phyloP scores from a whole-genome alignment of 2,113 vertebrate genomes.

The Potamarius usumacintae region DNA sequence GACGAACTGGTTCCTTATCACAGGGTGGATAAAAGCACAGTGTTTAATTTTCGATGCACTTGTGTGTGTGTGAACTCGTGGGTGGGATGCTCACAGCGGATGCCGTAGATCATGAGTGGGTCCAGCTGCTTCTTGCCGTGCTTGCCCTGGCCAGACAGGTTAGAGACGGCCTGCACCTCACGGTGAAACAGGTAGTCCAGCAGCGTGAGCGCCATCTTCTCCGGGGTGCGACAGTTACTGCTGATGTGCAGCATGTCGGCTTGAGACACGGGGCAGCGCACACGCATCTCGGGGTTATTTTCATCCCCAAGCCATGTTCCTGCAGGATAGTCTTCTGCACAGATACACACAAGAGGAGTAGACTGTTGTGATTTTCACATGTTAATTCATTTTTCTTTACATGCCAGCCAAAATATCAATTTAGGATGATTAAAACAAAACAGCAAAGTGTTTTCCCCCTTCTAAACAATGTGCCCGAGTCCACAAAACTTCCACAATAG shows the following conservation, averaged over 20 bases:
- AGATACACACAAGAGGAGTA: conserved; percentile 15
- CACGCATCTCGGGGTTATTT: conserved; percentile 91
- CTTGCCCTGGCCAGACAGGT: conserved; percentile 95
- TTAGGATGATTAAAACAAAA: neutral
- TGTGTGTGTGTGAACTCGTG: neutral
- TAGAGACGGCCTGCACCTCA: conserved; percentile 95
- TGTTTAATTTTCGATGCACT: neutral
- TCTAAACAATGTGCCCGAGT: neutral
- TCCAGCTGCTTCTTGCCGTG: conserved; percentile 98
- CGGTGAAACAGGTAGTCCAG: conserved; percentile 97
- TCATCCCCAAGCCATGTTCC: conserved; percentile 98
- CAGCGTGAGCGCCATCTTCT: conserved; percentile 96
- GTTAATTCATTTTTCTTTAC: neutral
- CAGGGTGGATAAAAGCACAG: neutral
- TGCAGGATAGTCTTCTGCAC: conserved; percentile 86
- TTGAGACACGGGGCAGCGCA: conserved; percentile 89
- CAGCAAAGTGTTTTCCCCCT: neutral
- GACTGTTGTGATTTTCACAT: neutral
- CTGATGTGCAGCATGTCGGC: conserved; percentile 96
- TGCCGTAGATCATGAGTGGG: conserved; percentile 97
- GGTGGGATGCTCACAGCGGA: conserved; percentile 85
- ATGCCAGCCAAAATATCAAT: neutral
- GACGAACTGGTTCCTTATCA: neutral
- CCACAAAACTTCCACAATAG: neutral
- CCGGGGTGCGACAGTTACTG: conserved; percentile 93